Base-by-base conservation (phyloP, 2,113 vertebrate species). In the Corythornis vintsioides region DNA sequence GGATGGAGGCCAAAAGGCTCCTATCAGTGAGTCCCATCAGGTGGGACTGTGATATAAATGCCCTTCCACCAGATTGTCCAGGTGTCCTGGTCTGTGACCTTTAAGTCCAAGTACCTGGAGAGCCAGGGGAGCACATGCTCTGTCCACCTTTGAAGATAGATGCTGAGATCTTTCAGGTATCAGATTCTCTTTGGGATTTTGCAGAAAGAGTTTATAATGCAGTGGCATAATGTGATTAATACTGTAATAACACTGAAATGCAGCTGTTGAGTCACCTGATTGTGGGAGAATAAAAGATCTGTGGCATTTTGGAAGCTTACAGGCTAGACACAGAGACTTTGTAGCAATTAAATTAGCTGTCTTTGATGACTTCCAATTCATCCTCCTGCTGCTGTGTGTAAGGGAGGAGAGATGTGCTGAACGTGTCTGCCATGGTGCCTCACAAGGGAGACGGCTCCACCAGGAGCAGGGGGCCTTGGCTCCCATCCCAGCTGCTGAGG, bases 401-500 rank as follows among this genome's bases (percentile, higher is more conserved):
- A 59, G 17, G 11, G 70, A 6, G 10, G 6, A 55, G 56, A 83
- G 45, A n/a, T 10, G 18, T 14, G 78, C 67, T 83, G 55, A 70
- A 85, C 0, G 0, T 29, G 26, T 40, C 28, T 69, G 31, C 22
- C 9, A 2, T 4, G 25, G 6, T 56, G 29, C 11, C 20, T 18
- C 29, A 15, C 1, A 1, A 20, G 40, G 77, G 65, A 90, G 65
- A 24, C 31, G 56, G n/a, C 31, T 92, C 66, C 24, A 11, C 6
- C 40, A 69, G 65, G 61, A 88, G 70, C 57, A 11, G 45, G 13
- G 12, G 7, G 7, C 7, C 56, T 76, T 83, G 78, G 64, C 75
- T 88, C 80, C 0, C 0, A 20, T 91, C 69, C 75, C 53, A 60
- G 40, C 35, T 60, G 12, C 29, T 31, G 71, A 89, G 56, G 31